Evolutionary conservation across 2,888 invertebrate genomes (phyloP).

Genomic region (Andrena bicolor): DNA sequence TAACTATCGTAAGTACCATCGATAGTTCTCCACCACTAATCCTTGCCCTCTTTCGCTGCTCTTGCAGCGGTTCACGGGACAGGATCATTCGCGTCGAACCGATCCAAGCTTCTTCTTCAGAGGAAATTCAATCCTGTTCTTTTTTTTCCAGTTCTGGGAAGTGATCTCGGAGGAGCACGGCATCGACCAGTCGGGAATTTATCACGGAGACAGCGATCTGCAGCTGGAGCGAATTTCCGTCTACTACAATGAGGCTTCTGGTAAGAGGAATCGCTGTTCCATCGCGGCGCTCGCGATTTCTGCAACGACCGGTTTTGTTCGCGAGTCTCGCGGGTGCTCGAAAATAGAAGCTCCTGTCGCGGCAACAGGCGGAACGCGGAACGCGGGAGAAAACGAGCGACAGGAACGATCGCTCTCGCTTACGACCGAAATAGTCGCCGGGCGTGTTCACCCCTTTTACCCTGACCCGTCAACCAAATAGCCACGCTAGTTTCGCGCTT

Average conservation of each 20-base stretch:
- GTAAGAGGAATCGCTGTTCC: constrained; percentile 70
- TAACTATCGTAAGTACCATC: too few species aligned
- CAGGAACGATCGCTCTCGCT: constrained; percentile 39
- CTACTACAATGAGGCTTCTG: constrained; percentile 88
- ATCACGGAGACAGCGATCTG: constrained; percentile 88
- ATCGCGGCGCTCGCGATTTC: neutral
- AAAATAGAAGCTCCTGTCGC: constrained; percentile 47
- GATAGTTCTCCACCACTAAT: too few species aligned
- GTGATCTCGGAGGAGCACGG: constrained; percentile 97
- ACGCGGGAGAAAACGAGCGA: constrained; percentile 60
- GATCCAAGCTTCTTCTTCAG: too few species aligned
- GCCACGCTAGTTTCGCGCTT: constrained; percentile 9
- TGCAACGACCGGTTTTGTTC: neutral
- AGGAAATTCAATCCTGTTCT: neutral
- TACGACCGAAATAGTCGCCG: constrained; percentile 73
- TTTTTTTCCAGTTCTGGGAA: constrained; percentile 94
- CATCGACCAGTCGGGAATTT: constrained; percentile 88
- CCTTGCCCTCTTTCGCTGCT: constrained; percentile 16
- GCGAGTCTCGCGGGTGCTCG: constrained; percentile 5
- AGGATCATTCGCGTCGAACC: too few species aligned
- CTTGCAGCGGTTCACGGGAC: neutral
- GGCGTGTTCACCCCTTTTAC: constrained; percentile 58
- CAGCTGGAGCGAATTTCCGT: constrained; percentile 89
- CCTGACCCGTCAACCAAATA: constrained; percentile 20
- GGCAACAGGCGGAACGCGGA: constrained; percentile 46